A percentile compares a stretch with the other conserved stretches of the same genome.
These are phyloP conservation scores for Rhombomys opimus DNA, from an alignment of 2,113 vertebrate genomes.

Conservation along the genomic window DNA sequence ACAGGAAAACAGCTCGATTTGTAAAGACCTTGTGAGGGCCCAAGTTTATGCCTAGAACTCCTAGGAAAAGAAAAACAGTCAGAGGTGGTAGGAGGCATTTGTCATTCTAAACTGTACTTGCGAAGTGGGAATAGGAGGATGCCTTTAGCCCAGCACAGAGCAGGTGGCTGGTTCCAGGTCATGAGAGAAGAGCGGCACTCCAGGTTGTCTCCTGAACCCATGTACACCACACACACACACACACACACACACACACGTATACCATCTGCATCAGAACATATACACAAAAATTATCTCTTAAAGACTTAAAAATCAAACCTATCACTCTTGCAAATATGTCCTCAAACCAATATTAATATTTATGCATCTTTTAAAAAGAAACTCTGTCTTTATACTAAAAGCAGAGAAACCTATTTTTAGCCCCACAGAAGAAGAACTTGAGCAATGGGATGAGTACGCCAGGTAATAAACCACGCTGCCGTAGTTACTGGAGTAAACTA, in stretches of 20 bases:
- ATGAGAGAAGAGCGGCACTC: not conserved
- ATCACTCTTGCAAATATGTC: not conserved
- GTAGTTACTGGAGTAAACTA: conserved; percentile 42
- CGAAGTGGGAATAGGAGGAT: no score
- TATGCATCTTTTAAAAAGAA: conserved; percentile 26
- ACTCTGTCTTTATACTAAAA: not conserved
- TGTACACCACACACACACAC: not conserved
- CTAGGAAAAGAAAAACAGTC: not conserved
- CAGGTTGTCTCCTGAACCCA: not conserved
- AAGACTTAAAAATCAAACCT: not conserved
- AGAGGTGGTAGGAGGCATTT: not conserved
- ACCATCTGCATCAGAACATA: not conserved
- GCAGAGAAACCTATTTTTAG: not conserved
- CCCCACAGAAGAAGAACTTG: conserved; percentile 34
- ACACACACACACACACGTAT: not conserved
- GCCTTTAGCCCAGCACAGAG: no score
- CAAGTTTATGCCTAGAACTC: not conserved
- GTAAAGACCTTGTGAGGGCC: not conserved
- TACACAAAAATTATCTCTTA: not conserved
- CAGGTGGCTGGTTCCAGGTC: not conserved
- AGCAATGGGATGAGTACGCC: not conserved
- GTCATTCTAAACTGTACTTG: no score
- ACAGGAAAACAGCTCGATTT: no score
- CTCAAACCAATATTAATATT: not conserved
- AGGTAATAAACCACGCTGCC: not conserved